Evolutionary conservation across 37 sponge, comb jelly and placozoan species (phyloP).

Genomic region (Oopsacas minuta): DNA sequence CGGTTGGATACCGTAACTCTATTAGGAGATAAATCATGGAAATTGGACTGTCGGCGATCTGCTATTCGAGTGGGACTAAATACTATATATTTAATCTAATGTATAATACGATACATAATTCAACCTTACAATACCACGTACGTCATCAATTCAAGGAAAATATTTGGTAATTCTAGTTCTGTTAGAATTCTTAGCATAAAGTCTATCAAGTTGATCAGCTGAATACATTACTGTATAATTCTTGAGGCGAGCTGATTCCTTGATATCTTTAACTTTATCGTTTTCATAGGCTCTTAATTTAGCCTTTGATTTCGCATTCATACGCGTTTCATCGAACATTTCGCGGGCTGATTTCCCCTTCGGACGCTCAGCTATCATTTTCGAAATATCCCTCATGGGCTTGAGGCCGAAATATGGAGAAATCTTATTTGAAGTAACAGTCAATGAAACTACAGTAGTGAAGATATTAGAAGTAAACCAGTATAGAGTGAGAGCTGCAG

Average conservation of each 20-base stretch:
- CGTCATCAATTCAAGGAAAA: too few relatives aligned
- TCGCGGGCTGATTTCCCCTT: neutral
- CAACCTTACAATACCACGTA: too few relatives aligned
- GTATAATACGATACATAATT: too few relatives aligned
- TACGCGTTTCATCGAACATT: neutral
- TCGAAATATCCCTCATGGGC: neutral
- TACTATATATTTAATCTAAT: too few relatives aligned
- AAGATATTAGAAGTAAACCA: conserved; percentile 10
- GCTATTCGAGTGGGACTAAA: too few relatives aligned
- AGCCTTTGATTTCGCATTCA: neutral
- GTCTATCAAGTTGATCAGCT: neutral
- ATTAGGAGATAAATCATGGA: too few relatives aligned
- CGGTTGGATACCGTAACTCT: too few relatives aligned
- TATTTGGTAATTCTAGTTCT: neutral
- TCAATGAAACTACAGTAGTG: neutral
- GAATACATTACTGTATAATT: neutral
- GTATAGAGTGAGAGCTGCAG: neutral
- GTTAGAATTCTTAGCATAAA: neutral
- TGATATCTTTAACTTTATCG: neutral
- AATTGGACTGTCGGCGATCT: too few relatives aligned
- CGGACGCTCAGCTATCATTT: neutral
- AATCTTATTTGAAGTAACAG: neutral
- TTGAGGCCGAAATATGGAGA: neutral
- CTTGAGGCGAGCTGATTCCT: neutral
- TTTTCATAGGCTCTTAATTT: neutral